phyloP scores from a whole-genome alignment of 2,113 vertebrate genomes.

The Trinectes maculatus region DNA sequence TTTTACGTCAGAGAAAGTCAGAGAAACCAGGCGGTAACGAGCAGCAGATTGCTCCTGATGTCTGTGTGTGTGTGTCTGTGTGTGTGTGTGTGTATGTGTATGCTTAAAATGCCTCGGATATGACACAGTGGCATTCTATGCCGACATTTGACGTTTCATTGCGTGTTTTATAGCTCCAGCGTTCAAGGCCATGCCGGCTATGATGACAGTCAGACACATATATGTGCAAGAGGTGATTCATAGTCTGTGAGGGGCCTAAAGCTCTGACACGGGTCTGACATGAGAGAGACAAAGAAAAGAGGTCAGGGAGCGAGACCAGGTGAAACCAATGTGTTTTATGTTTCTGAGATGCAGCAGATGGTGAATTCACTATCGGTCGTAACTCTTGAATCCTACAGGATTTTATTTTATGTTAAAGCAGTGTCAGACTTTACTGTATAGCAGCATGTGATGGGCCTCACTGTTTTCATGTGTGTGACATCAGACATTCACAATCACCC shows the following conservation, averaged over 20 bases:
- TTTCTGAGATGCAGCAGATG: slow-evolving; percentile 1
- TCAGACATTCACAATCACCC: neutral
- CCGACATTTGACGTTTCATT: slow-evolving; percentile 10
- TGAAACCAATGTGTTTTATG: neutral
- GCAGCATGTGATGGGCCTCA: too few relatives aligned
- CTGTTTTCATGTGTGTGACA: too few relatives aligned
- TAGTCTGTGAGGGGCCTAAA: slow-evolving; percentile 2
- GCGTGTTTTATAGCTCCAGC: slow-evolving; percentile 27
- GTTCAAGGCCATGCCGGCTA: neutral
- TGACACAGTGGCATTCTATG: slow-evolving; percentile 25
- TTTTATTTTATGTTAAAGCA: too few relatives aligned
- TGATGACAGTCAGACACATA: slow-evolving; percentile 22
- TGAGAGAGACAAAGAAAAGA: neutral
- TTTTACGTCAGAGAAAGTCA: slow-evolving; percentile 26
- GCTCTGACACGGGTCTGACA: neutral
- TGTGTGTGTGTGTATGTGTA: too few relatives aligned
- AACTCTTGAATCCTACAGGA: neutral
- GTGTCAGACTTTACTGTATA: too few relatives aligned
- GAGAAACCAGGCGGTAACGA: slow-evolving; percentile 17
- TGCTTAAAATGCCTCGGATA: too few relatives aligned
- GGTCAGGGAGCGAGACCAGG: neutral
- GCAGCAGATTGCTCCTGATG: too few relatives aligned
- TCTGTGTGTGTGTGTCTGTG: too few relatives aligned
- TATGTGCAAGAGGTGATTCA: slow-evolving; percentile 46
- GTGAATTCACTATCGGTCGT: neutral